Conservation (phyloP, 1,140 invertebrate species). For the Leptonema lineaticorne region DNA sequence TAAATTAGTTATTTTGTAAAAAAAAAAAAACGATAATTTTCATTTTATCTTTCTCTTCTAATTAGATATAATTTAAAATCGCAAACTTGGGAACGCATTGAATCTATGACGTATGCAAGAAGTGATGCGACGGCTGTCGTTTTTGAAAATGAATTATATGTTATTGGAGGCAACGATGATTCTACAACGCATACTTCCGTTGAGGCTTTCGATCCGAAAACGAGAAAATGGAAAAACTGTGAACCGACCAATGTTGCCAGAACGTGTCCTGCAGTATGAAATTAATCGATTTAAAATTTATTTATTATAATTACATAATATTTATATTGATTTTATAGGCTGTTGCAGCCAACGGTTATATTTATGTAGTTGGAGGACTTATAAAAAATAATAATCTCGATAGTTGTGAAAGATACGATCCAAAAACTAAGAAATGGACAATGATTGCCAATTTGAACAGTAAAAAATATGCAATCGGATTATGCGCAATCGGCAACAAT, state of each 20-base stretch:
- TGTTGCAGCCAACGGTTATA: not conserved
- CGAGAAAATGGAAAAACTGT: not conserved
- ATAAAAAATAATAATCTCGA: not conserved
- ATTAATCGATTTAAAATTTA: not conserved
- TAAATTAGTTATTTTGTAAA: too few relatives aligned
- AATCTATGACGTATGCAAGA: not conserved
- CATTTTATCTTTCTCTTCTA: too few relatives aligned
- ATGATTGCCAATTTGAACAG: not conserved
- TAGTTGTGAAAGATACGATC: not conserved
- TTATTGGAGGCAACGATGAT: not conserved
- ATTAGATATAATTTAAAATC: not conserved
- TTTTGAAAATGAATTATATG: not conserved
- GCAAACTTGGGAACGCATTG: not conserved
- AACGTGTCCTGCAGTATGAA: not conserved
- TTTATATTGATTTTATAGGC: not conserved
- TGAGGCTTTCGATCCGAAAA: not conserved
- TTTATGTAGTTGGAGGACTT: not conserved
- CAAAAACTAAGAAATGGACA: not conserved
- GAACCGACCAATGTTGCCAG: not conserved
- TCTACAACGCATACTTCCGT: not conserved
- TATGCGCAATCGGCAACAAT: not conserved
- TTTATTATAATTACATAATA: not conserved
- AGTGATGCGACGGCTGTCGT: not conserved
- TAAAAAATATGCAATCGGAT: not conserved
- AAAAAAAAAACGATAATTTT: too few relatives aligned